phyloP scores from a whole-genome alignment of 37 sponge, comb jelly and placozoan genomes.

The Petrosia ficiformis region DNA sequence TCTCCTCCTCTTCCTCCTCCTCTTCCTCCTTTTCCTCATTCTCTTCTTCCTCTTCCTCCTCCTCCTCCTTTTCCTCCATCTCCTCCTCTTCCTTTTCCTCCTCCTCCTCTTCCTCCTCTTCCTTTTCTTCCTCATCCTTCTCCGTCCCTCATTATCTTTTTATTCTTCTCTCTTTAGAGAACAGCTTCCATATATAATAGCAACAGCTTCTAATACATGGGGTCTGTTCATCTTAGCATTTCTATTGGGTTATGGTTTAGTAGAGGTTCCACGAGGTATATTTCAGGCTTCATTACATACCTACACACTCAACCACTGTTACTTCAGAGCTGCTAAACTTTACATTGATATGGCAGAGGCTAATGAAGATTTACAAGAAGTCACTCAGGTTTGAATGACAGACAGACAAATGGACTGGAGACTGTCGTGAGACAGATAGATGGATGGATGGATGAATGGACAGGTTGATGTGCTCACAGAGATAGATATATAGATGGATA shows the following conservation, averaged over 20 bases:
- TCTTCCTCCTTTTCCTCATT: background rate
- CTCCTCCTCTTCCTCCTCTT: background rate
- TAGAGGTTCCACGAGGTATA: constrained; percentile 79
- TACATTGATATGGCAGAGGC: constrained; percentile 85
- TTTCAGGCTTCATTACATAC: constrained; percentile 58
- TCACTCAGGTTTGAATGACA: constrained; percentile 48
- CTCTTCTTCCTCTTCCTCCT: background rate
- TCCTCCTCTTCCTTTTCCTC: background rate
- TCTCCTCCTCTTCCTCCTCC: constrained; percentile 6
- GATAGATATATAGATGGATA: too few relatives aligned
- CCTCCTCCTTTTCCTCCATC: background rate
- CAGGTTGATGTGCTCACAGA: too few relatives aligned
- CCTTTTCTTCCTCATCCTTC: too few relatives aligned
- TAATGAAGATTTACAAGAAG: constrained; percentile 64
- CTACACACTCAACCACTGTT: constrained; percentile 64
- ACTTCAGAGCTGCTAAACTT: constrained; percentile 90
- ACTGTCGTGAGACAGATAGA: too few relatives aligned
- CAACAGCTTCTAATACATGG: constrained; percentile 97
- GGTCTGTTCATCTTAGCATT: constrained; percentile 89
- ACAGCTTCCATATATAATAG: constrained; percentile 56
- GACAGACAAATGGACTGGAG: background rate
- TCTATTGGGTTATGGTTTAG: constrained; percentile 94
- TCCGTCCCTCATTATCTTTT: background rate
- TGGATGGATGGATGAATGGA: too few relatives aligned
- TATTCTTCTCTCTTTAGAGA: constrained; percentile 38